Evolutionary conservation across 2,797 vertebrate species (phyloP).

Genomic region (Microctenopoma steveboyesi): DNA sequence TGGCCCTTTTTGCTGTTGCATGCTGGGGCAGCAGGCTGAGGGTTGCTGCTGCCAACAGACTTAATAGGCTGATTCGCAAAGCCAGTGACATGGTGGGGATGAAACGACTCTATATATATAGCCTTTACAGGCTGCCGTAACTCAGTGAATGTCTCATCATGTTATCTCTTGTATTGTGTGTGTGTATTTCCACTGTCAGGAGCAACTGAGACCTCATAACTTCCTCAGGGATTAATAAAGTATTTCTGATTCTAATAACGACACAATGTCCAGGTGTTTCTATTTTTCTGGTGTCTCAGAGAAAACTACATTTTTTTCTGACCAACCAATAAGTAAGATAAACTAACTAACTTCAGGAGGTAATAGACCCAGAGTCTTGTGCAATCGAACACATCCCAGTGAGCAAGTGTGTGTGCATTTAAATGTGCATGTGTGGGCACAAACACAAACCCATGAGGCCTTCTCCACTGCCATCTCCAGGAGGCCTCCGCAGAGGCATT

Average conservation of each 20-base stretch:
- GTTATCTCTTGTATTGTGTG: no score
- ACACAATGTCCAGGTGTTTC: background rate
- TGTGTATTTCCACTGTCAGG: no score
- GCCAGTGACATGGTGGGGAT: no score
- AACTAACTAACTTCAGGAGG: constrained; percentile 39
- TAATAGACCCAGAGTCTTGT: constrained; percentile 56
- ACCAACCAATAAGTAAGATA: constrained; percentile 36
- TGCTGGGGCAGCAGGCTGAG: no score
- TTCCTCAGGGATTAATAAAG: no score
- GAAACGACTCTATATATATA: no score
- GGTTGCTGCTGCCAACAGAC: no score
- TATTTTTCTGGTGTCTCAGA: constrained; percentile 10
- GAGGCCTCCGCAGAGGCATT: constrained; percentile 76
- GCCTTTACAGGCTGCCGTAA: no score
- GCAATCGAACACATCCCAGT: constrained; percentile 61
- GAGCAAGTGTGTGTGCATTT: constrained; percentile 13
- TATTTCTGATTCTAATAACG: background rate
- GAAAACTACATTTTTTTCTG: constrained; percentile 18
- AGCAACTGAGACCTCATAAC: no score
- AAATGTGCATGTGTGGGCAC: constrained; percentile 40
- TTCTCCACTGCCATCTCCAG: constrained; percentile 71
- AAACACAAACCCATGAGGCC: constrained; percentile 64
- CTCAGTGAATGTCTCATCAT: no score
- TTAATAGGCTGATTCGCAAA: no score
- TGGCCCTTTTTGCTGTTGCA: no score